Evolutionary conservation across 2,113 vertebrate genomes (phyloP), one percentile per base, ranked within the genome.

Genomic region (Apodemus speciosus): DNA sequence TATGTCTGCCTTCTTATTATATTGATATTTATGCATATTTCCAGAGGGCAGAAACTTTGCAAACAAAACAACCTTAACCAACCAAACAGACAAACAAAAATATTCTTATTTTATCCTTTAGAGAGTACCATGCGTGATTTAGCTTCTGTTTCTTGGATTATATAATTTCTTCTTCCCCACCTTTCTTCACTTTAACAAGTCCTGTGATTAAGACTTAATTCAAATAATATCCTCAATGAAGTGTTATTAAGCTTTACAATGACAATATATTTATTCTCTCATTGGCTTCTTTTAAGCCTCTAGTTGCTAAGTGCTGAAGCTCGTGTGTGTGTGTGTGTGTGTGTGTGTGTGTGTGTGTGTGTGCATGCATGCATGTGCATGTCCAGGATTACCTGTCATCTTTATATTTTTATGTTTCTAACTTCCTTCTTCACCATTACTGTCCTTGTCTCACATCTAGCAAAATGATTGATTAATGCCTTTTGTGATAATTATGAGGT

Each of bases 381-480:
- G 40, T 40, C 18, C 91, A 56, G 56, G 56, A 46, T 23, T 86
- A n/a, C 14, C 3, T 40, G 9, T 79, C 15, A 8, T 79, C 6
- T 87, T 92, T 27, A 20, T 10, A 11, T 73, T 38, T 88, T 20
- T 1, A 9, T 88, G 69, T 88, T 93, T 89, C 56, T 85, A 11
- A 25, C 16, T 58, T 25, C 20, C 2, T 25, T 21, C 15, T 79
- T 56, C 46, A 56, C 32, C 40, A 27, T 35, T 46, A n/a, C 11
- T 35, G 46, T 9, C 46, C n/a, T 18, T 72, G 60, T 46, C 15
- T 72, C 32, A 91, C 25, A 6, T 64, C n/a, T 43, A 64, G 3
- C 5, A 68, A 9, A 66, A 62, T 76, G 8, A 16, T 53, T 91
- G 46, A 40, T 8, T 79, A 40, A 56, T 6, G 46, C 2, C 18